Percentiles rank a stretch among this genome's conserved stretches.
Evolutionary conservation across 2,888 invertebrate genomes (phyloP).

Genomic region (Lithophane socia): DNA sequence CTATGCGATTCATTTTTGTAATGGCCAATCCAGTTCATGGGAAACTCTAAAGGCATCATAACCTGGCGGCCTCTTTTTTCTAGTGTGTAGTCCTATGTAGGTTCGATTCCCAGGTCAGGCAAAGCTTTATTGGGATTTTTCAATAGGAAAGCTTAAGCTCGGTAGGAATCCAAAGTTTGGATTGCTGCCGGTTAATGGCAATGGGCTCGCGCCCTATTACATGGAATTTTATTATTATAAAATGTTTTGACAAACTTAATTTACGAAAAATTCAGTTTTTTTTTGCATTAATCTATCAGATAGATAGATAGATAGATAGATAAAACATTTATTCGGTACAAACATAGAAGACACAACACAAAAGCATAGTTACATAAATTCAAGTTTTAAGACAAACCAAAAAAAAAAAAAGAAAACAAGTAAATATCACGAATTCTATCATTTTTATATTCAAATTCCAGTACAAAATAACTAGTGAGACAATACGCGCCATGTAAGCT

Average conservation of each 20-base stretch:
- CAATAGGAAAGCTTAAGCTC: background rate
- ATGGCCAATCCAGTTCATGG: slow-evolving; percentile 20
- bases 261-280: background rate
- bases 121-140: background rate
- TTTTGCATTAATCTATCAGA: background rate
- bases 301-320: too few species aligned
- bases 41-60: background rate
- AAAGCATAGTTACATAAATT: too few species aligned
- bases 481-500: background rate
- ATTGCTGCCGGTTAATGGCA: background rate
- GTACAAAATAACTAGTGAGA: background rate
- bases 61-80: background rate
- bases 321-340: too few species aligned
- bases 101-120: background rate
- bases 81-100: background rate
- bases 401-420: too few species aligned
- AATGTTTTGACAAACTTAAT: background rate
- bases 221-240: background rate
- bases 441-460: background rate
- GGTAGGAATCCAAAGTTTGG: background rate
- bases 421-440: background rate
- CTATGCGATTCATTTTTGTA: slow-evolving; percentile 15
- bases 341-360: too few species aligned
- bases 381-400: too few species aligned
- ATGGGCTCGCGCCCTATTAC: background rate